phyloP scores from a whole-genome alignment of 2,888 invertebrate genomes.

The Pristionchus maxplancki region DNA sequence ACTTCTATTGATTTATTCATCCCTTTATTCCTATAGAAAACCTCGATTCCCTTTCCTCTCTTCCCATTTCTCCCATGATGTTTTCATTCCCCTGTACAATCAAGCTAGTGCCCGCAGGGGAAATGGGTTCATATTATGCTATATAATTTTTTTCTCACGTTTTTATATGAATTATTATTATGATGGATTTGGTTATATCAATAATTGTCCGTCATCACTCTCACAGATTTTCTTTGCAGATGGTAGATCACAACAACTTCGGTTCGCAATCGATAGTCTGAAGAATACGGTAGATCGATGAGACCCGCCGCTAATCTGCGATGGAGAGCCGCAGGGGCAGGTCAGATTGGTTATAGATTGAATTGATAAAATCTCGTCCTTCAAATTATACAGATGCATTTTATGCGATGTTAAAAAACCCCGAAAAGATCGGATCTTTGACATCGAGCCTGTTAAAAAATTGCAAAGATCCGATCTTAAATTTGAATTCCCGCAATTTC shows the following conservation, averaged over 20 bases:
- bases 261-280: background rate
- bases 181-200: background rate
- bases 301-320: background rate
- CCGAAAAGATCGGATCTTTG: too few relatives aligned
- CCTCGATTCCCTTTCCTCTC: background rate
- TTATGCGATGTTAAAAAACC: too few relatives aligned
- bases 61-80: background rate
- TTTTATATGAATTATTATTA: background rate
- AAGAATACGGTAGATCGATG: slow-evolving; percentile 26
- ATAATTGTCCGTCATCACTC: background rate
- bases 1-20: background rate
- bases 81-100: background rate
- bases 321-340: slow-evolving; percentile 17
- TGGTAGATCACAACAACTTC: background rate
- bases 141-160: background rate
- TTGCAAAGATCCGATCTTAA: too few relatives aligned
- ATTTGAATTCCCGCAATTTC: too few relatives aligned
- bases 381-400: too few relatives aligned
- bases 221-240: background rate
- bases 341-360: background rate
- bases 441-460: too few relatives aligned
- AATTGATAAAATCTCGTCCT: too few relatives aligned
- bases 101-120: background rate
- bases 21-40: background rate
- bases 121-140: background rate